phyloP scores from a whole-genome alignment of 2,888 invertebrate species.

The Gibbula magus region DNA sequence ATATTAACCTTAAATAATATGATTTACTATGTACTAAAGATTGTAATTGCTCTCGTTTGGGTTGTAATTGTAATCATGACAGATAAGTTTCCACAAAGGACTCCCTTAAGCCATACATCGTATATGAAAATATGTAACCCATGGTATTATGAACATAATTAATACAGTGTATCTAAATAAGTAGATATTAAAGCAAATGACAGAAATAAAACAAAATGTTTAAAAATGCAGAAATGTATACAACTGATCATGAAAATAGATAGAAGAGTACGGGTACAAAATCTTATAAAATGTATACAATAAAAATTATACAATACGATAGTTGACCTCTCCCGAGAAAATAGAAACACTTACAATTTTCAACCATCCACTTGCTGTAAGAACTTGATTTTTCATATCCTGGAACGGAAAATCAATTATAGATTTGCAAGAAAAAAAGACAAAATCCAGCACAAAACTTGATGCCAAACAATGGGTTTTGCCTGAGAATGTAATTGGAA shows the following conservation, averaged over 20 bases:
- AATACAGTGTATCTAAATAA: background rate
- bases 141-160: no score
- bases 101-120: background rate
- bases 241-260: no score
- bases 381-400: slow-evolving; percentile 57
- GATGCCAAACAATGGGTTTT: background rate
- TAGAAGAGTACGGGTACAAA: no score
- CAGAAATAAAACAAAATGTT: background rate
- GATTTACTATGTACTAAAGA: background rate
- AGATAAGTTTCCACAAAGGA: background rate
- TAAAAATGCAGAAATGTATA: no score
- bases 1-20: no score
- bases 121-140: background rate
- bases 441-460: background rate
- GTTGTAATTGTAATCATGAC: background rate
- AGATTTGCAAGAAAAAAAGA: background rate
- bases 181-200: background rate
- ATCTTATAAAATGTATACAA: no score
- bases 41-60: background rate
- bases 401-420: slow-evolving; percentile 28
- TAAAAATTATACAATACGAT: no score
- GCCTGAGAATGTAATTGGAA: background rate
- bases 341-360: slow-evolving; percentile 48
- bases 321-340: background rate
- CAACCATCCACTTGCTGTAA: slow-evolving; percentile 55